Evolutionary conservation across 2,888 invertebrate species (phyloP).

Genomic region (Labia minor): DNA sequence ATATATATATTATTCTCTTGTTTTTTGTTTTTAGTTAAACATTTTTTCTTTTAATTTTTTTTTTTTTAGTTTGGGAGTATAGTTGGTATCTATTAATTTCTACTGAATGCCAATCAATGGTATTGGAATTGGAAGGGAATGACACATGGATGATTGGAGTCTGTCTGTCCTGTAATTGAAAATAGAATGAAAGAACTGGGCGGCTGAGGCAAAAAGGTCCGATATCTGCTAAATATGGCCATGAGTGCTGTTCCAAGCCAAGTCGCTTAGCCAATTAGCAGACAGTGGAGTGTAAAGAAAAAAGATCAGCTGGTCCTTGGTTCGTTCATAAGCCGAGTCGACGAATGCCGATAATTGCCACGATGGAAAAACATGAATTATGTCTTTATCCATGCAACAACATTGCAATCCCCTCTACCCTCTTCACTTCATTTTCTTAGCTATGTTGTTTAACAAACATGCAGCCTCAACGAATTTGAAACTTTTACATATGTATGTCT

Average conservation of each 20-base stretch:
- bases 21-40: too few relatives aligned
- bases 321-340: not conserved
- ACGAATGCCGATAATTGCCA: conserved; percentile 3
- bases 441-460: not conserved
- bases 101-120: too few relatives aligned
- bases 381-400: not conserved
- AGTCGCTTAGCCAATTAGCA: not conserved
- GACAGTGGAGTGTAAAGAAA: not conserved
- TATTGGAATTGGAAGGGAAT: too few relatives aligned
- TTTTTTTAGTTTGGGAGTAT: too few relatives aligned
- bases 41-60: too few relatives aligned
- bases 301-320: conserved; percentile 1
- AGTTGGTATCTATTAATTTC: too few relatives aligned
- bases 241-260: not conserved
- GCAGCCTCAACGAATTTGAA: not conserved
- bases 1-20: too few relatives aligned
- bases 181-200: not conserved
- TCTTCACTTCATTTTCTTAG: too few relatives aligned
- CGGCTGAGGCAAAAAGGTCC: not conserved
- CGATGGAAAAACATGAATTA: not conserved
- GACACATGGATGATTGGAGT: too few relatives aligned
- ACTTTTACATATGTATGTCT: not conserved
- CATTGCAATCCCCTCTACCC: not conserved
- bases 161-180: too few relatives aligned
- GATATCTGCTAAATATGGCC: not conserved